Base-by-base conservation (phyloP, 2,888 invertebrate species). In the Cephus sareptanus region DNA sequence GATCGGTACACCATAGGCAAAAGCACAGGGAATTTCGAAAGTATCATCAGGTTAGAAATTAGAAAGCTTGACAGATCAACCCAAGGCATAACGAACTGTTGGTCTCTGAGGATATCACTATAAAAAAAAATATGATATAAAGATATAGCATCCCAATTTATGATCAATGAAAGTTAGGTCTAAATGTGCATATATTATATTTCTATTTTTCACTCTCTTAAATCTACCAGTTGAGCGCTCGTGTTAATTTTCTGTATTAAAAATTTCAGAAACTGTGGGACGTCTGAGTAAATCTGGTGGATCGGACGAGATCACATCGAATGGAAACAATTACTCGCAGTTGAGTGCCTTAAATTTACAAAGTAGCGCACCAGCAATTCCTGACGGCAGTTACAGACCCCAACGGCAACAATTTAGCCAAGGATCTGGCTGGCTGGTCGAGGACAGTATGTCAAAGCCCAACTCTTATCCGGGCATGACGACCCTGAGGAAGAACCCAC, bases 201-300 rank as follows among this genome's bases (percentile, higher is more conserved):
- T 2, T 23, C 0, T 56, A 2, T 23, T 56, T 23, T 9, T 37
- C 4, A 4, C 9, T 56, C 9, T 56, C 56, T 56, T 56, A 56
- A 56, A 56, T 9, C 23, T 56, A 56, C 23, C 56, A 23, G 56
- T 2, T 9, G 15, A 56, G 23, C 23, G 3, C 6, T 56, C 9
- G 9, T 23, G 23, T 9, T 23, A 56, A 56, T 23, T 23, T 56
- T 9, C 23, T 23, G 12, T 33, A 34, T 33, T 71, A 23, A 31
- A 2, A 34, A 71, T 82, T 82, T 11, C 84, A 91, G 91, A 91
- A 69, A 82, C 81, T 6, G 84, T 84, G 6, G 88, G 83, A 56
- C 85, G 91, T 33, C 77, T 89, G 33, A 89, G 90, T 80, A 90
- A 87, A 78, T 91, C 91, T 1, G 91, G 90, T 15, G 89, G 90